phyloP scores from a whole-genome alignment of 1,140 invertebrate species.

The Akabosia matsudoensis region DNA sequence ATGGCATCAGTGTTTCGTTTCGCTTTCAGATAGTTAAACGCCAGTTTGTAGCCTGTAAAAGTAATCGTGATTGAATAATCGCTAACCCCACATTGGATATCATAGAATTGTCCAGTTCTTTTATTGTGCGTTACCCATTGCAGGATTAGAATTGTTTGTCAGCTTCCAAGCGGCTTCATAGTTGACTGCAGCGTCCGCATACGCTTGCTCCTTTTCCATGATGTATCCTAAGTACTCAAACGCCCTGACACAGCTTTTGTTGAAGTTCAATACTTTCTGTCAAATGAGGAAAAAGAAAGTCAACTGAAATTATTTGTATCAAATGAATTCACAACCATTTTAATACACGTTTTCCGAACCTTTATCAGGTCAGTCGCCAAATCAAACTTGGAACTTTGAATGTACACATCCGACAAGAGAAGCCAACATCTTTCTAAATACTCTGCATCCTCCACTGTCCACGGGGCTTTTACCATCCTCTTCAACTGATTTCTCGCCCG shows the following conservation, averaged over 20 bases:
- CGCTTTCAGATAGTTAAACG: slow-evolving; percentile 85
- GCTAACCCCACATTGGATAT: neutral
- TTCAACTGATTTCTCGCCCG: slow-evolving; percentile 89
- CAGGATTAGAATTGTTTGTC: slow-evolving; percentile 72
- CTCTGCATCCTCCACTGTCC: slow-evolving; percentile 93
- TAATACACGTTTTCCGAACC: slow-evolving; percentile 37
- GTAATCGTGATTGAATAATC: slow-evolving; percentile 24
- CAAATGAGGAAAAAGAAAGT: slow-evolving; percentile 17
- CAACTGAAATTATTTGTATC: neutral
- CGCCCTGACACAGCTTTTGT: slow-evolving; percentile 84
- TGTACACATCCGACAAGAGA: slow-evolving; percentile 84
- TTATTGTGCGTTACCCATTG: slow-evolving; percentile 57
- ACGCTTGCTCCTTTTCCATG: slow-evolving; percentile 88
- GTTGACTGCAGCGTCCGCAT: slow-evolving; percentile 75
- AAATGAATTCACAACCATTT: neutral
- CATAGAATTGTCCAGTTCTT: slow-evolving; percentile 24
- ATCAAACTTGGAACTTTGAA: slow-evolving; percentile 81
- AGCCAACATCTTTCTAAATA: slow-evolving; percentile 94
- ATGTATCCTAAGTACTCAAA: slow-evolving; percentile 84
- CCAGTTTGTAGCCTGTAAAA: slow-evolving; percentile 78
- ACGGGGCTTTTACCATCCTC: slow-evolving; percentile 75
- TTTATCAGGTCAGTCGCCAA: slow-evolving; percentile 77
- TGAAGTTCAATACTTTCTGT: slow-evolving; percentile 74
- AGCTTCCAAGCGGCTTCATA: slow-evolving; percentile 84
- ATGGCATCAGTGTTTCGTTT: slow-evolving; percentile 85